Evolutionary conservation across 2,888 invertebrate species (phyloP), one percentile per base, ranked within the genome.

Genomic region (Teleogryllus oceanicus): DNA sequence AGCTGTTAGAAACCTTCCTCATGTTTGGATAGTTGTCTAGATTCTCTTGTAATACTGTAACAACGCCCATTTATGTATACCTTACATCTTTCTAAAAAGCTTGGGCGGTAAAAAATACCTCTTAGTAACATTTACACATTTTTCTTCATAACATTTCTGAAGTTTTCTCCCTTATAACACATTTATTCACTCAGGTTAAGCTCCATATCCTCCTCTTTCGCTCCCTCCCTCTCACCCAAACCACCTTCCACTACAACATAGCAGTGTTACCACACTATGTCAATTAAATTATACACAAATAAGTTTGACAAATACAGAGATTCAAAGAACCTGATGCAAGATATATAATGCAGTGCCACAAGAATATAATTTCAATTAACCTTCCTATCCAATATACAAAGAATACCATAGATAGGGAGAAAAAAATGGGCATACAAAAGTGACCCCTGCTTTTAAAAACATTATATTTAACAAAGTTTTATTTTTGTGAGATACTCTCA

Each of bases 21-120:
- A 62, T 62, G 62, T 13, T 62, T 16, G n/a, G 62, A 62, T 62
- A n/a, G 62, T 12, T 62, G 62, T 62, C 62, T 62, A 62, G 62
- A 62, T 62, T 62, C 62, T 50, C 62, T 50, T 51, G 37, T 78
- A 80, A 78, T 80, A 80, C 80, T 80, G 80, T 80, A 80, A 78
- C 75, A 80, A 76, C 76, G 78, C 76, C 78, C 78, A 77, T 24
- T 13, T 76, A 49, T 77, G 78, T 20, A 20, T 78, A n/a, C 49
- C 77, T 76, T 24, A 37, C 76, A 78, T 62, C 62, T 62, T 62
- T 62, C 62, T 76, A 77, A 75, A 78, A 78, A 76, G 49, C 50
- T 74, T 80, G 78, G 80, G 80, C 62, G 62, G 78, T 51, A n/a
- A 78, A 74, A 74, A 78, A 78, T 62, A 62, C 62, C n/a, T 16